These are phyloP conservation scores for Amorpha juglandis DNA, from an alignment of 2,888 invertebrate species.

Conservation along the genomic window DNA sequence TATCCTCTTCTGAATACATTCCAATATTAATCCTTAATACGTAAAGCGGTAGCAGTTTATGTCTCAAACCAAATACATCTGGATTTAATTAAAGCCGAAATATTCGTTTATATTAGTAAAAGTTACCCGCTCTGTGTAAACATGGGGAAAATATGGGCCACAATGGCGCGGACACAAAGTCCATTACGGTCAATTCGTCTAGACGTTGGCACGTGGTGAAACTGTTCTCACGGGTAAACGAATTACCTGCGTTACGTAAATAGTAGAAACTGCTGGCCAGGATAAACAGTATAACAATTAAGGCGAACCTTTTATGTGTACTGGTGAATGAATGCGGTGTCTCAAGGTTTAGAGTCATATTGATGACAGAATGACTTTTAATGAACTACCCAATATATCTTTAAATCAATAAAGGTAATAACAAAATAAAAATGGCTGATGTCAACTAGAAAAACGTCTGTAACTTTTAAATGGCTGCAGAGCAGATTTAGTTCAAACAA, in stretches of 20 bases:
- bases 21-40: too few relatives aligned
- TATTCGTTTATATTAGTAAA: conserved; percentile 39
- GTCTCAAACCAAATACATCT: too few relatives aligned
- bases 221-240: conserved; percentile 79
- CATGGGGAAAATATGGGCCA: conserved; percentile 50
- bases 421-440: too few relatives aligned
- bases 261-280: conserved; percentile 63
- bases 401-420: too few relatives aligned
- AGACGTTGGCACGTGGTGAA: conserved; percentile 76
- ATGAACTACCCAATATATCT: too few relatives aligned
- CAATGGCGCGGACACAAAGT: conserved; percentile 67
- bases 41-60: too few relatives aligned
- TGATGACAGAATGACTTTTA: too few relatives aligned
- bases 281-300: conserved; percentile 72
- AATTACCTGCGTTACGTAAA: conserved; percentile 76
- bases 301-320: conserved; percentile 40
- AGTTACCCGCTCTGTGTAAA: conserved; percentile 54
- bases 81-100: not conserved
- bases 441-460: too few relatives aligned
- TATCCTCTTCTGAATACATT: not conserved
- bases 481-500: too few relatives aligned
- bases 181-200: conserved; percentile 78
- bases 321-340: not conserved
- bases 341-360: not conserved
- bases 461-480: too few relatives aligned